Evolutionary conservation across 2,113 vertebrate genomes (phyloP).

Genomic region (Synchiropus splendidus): DNA sequence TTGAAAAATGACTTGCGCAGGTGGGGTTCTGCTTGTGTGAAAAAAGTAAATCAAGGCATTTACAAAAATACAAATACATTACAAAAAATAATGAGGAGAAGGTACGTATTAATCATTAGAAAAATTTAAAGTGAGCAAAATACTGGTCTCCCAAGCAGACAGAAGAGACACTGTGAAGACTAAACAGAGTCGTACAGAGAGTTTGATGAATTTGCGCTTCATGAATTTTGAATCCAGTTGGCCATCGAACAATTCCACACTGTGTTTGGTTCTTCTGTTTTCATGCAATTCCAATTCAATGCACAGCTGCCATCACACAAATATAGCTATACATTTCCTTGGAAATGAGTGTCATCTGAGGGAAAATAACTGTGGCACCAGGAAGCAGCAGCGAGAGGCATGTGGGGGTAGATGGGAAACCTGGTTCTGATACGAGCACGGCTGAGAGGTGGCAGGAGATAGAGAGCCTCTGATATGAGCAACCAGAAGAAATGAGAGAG

Average conservation of each 20-base stretch:
- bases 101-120: no score
- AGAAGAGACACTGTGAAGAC: no score
- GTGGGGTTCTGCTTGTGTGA: no score
- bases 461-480: constrained; percentile 52
- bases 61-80: no score
- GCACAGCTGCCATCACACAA: constrained; percentile 56
- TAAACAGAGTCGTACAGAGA: constrained; percentile 43
- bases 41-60: no score
- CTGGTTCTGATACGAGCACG: constrained; percentile 40
- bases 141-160: no score
- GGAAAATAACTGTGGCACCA: constrained; percentile 60
- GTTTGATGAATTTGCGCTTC: constrained; percentile 64
- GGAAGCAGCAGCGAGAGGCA: constrained; percentile 48
- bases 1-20: no score
- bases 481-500: constrained; percentile 40
- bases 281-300: constrained; percentile 71
- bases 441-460: constrained; percentile 33
- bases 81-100: no score
- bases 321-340: constrained; percentile 69
- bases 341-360: constrained; percentile 54
- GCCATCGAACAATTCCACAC: constrained; percentile 70
- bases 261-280: constrained; percentile 55
- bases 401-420: constrained; percentile 39
- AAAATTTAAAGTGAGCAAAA: no score
- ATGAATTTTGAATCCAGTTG: constrained; percentile 71